A percentile compares a stretch with the other conserved stretches of the same genome.
phyloP scores from a whole-genome alignment of 1,140 invertebrate genomes.

The Orchestia grillus region DNA sequence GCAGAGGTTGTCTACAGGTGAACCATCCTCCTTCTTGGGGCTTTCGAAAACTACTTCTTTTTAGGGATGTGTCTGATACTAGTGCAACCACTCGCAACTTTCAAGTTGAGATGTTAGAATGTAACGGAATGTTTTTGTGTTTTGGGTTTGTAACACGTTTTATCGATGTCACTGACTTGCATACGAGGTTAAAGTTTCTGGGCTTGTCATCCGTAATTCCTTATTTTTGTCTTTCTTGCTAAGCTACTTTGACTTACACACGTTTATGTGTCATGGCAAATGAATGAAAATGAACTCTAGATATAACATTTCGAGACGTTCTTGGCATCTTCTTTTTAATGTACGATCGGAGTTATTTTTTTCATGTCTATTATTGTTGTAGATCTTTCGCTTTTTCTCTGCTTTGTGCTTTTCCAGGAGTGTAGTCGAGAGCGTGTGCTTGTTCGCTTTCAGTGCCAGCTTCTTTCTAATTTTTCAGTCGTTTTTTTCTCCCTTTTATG shows the following conservation, averaged over 20 bases:
- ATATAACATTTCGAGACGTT: background rate
- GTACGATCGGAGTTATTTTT: background rate
- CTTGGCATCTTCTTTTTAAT: background rate
- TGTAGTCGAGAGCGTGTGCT: background rate
- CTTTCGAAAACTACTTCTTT: background rate
- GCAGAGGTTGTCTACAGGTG: slow-evolving; percentile 17
- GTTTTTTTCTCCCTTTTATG: too few species aligned
- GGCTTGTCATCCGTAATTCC: too few species aligned
- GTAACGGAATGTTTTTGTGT: background rate
- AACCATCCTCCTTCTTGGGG: background rate
- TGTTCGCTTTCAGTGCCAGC: background rate
- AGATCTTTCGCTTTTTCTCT: background rate
- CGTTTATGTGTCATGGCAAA: background rate
- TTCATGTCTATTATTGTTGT: background rate
- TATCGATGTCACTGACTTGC: background rate
- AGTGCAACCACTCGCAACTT: background rate
- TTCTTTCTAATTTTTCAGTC: background rate
- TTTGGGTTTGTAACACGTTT: background rate
- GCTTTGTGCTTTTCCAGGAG: background rate
- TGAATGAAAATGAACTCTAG: background rate
- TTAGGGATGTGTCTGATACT: background rate
- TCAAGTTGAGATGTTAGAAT: background rate
- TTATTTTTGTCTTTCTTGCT: too few species aligned
- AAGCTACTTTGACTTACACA: too few species aligned
- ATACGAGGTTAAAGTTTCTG: too few species aligned